These are phyloP conservation scores for Euspilapteryx auroguttella DNA, from an alignment of 2,888 invertebrate genomes.

Conservation along the genomic window DNA sequence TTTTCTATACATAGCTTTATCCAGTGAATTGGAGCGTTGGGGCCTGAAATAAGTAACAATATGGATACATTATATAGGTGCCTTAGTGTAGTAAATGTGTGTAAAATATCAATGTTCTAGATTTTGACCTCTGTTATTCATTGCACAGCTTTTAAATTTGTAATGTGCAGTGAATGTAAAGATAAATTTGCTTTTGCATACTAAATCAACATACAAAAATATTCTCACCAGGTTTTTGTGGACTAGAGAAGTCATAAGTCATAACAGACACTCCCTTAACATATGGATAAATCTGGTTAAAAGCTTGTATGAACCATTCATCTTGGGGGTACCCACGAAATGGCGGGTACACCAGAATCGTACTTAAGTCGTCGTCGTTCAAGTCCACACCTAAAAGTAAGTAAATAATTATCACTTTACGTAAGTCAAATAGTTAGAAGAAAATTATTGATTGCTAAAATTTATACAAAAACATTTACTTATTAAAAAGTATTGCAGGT, in stretches of 20 bases:
- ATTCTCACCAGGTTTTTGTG: slow-evolving; percentile 79
- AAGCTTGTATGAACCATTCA: slow-evolving; percentile 74
- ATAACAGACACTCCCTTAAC: slow-evolving; percentile 91
- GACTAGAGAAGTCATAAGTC: slow-evolving; percentile 92
- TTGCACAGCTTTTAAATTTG: no score
- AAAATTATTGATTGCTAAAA: no score
- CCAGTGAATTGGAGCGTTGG: slow-evolving; percentile 89
- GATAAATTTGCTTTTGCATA: no score
- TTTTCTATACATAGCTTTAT: slow-evolving; percentile 73
- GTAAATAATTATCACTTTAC: background rate
- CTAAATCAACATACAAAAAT: no score
- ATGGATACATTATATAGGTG: slow-evolving; percentile 2
- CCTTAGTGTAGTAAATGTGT: no score
- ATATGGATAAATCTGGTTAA: slow-evolving; percentile 73
- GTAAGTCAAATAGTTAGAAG: background rate
- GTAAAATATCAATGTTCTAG: no score
- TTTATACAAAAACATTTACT: no score
- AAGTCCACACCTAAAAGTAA: slow-evolving; percentile 54
- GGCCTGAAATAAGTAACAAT: slow-evolving; percentile 61
- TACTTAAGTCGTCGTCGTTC: slow-evolving; percentile 56
- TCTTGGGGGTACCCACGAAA: slow-evolving; percentile 65
- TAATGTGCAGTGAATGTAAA: no score
- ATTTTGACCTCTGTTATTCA: no score
- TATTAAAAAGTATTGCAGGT: no score
- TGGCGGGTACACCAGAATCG: slow-evolving; percentile 82